Base-by-base conservation (phyloP, 1,140 invertebrate genomes). In the Tetraneura akinire region DNA sequence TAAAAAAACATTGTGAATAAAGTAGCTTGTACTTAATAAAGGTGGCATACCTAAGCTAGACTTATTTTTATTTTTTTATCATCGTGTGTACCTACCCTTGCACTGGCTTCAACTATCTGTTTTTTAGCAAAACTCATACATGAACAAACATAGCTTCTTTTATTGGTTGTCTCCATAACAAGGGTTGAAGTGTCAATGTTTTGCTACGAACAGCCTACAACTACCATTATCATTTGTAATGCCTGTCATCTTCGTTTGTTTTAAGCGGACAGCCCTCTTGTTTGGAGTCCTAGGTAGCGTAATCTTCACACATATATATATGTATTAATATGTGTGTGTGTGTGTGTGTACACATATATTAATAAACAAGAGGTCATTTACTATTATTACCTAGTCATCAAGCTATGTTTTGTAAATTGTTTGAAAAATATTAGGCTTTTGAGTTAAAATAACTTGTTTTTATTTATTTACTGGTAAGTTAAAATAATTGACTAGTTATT, bases 1-100 rank as follows among this genome's bases (percentile, higher is more conserved):
- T 76, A n/a, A 74, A 73, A 57, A 76, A 42, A 57, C 32, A 76
- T 76, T 76, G 73, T 76, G 73, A 76, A 76, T 76, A 76, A 76
- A 76, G 73, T 76, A 76, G 73, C 73, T 76, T 76, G 73, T 76
- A 76, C 73, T 76, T 76, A 76, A 76, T 76, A 76, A 76, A 76
- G 73, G 73, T 76, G 73, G 73, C 73, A 76, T 76, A 76, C 73
- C 73, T 76, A 76, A 76, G 73, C 73, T 76, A 76, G 73, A 60
- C 73, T 76, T 76, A 76, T 76, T 76, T 76, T 76, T 76, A 21
- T 47, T 37, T 76, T 76, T 76, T 76, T 76, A 76, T 76, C 73
- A 76, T 76, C 53, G 73, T 76, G 73, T 76, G 73, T 76, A 76
- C 73, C 73, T 76, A 76, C 73, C 73, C 73, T 76, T 76, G 73